Conservation (phyloP, 2,113 vertebrate species). For the Pica pica region DNA sequence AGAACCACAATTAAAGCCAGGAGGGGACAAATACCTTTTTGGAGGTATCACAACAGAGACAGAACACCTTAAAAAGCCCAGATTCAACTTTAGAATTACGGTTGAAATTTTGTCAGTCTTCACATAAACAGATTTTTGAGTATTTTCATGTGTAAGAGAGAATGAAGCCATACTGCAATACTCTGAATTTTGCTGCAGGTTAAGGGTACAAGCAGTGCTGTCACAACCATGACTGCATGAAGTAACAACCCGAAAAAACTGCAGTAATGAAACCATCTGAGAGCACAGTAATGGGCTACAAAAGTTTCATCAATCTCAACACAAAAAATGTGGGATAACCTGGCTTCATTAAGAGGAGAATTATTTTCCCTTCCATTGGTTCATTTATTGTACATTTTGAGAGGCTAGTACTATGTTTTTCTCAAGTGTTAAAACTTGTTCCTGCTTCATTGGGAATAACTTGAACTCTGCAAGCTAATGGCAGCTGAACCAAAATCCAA, state of each 20-base stretch:
- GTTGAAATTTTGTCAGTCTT: fast-evolving
- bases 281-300: neutral
- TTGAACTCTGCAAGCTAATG: neutral
- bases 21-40: neutral
- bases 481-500: neutral
- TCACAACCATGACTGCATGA: neutral
- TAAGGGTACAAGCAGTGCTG: neutral
- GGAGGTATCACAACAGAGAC: neutral
- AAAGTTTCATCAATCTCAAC: neutral
- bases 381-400: neutral
- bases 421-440: neutral
- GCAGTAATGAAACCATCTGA: neutral
- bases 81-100: neutral
- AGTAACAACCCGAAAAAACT: neutral
- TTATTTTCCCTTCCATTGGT: neutral
- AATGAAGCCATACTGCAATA: neutral
- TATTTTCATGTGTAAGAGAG: neutral
- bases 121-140: neutral
- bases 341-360: neutral
- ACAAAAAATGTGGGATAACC: neutral
- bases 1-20: neutral
- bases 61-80: neutral
- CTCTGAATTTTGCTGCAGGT: neutral
- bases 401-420: neutral
- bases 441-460: neutral